These are phyloP conservation scores for Stigmatopora nigra DNA, from an alignment of 2,113 vertebrate genomes.

Conservation along the genomic window DNA sequence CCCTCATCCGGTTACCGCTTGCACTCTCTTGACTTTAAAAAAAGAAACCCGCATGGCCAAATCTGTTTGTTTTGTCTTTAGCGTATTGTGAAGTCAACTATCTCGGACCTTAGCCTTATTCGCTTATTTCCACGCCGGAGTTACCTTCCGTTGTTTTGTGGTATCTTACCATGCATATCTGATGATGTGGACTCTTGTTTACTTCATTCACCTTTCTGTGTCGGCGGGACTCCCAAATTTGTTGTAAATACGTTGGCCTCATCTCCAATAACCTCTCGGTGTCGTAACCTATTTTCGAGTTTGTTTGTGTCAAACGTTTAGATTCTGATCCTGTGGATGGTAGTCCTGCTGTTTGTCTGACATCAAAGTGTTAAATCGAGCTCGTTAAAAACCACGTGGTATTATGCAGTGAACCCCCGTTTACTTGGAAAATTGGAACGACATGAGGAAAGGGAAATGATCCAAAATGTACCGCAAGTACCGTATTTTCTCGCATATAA, in stretches of 20 bases:
- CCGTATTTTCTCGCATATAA: no score
- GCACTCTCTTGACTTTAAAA: conserved; percentile 48
- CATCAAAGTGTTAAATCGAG: conserved; percentile 26
- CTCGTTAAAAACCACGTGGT: conserved; percentile 24
- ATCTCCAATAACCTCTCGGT: conserved; percentile 32
- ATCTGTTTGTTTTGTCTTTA: conserved; percentile 38
- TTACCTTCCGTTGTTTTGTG: conserved; percentile 2
- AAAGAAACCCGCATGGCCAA: conserved; percentile 58
- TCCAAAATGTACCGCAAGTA: no score
- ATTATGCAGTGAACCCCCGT: conserved; percentile 19
- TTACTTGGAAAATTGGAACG: background rate
- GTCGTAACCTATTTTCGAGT: conserved; percentile 35
- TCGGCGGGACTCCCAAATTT: background rate
- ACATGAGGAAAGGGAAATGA: no score
- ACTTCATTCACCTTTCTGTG: background rate
- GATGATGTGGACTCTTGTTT: background rate
- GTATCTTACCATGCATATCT: conserved; percentile 28
- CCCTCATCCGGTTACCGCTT: conserved; percentile 47
- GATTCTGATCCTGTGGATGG: conserved; percentile 24
- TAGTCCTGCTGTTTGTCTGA: conserved; percentile 31
- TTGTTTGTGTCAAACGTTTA: conserved; percentile 36
- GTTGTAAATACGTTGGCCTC: conserved; percentile 48
- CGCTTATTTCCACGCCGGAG: conserved; percentile 25
- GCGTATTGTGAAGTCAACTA: conserved; percentile 37
- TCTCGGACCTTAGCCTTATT: conserved; percentile 43